Base-by-base conservation (phyloP, 1,140 invertebrate species). In the Drosophila bifasciata region DNA sequence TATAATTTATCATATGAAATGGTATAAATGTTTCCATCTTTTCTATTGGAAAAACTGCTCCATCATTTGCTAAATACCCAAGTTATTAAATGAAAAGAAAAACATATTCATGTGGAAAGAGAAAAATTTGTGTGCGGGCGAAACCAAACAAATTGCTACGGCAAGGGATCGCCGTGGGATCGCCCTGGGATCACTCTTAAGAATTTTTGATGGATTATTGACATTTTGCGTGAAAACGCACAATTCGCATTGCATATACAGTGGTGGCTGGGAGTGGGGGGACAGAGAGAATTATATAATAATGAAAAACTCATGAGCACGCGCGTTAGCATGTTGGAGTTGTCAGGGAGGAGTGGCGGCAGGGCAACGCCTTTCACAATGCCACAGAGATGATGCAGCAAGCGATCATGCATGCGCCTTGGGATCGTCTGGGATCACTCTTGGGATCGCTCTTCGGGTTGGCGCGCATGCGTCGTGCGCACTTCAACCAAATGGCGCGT, bases 181-280 rank as follows among this genome's bases (percentile, higher is more conserved):
- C 60, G 16, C 51, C 23, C n/a, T 55, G n/a, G n/a, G n/a, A 40
- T 9, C 46, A n/a, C 43, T 25, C 45, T 51, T 3, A 28, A 16
- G 45, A 72, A 53, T 56, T 68, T 45, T 74, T 86, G 73, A 85
- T 81, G 73, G 68, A 85, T 85, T 69, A 75, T 59, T 52, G 60
- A 53, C 68, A 64, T 80, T 86, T 76, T 76, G 80, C 77, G 73
- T 86, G 77, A 80, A 85, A 84, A 84, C 81, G 72, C 73, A 83
- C 79, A 81, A 70, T 74, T 83, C 75, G 63, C 57, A 75, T 64
- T 44, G 73, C 45, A 44, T 62, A 21, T 40, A 23, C 46, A n/a
- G n/a, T n/a, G n/a, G 50, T n/a, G 19, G 55, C 19, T 21, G 11
- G 32, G 32, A 11, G 32, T n/a, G n/a, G n/a, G n/a, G n/a, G n/a